These are phyloP conservation scores for Hemicentrotus pulcherrimus DNA, from an alignment of 35 echinoderm and acorn worm genomes.

Conservation along the genomic window DNA sequence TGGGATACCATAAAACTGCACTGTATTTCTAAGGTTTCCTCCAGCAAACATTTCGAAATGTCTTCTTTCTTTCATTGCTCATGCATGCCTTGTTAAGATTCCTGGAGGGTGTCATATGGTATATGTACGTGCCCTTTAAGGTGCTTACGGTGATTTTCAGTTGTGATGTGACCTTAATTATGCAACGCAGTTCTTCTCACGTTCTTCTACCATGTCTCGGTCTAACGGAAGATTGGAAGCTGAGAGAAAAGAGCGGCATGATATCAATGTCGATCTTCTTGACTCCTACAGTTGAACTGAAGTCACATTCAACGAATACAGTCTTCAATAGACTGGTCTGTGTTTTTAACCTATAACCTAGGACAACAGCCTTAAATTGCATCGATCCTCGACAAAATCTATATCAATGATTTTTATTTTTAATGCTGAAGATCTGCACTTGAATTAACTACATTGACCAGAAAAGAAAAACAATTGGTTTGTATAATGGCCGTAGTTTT, in stretches of 20 bases:
- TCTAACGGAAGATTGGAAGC: neutral
- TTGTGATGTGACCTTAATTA: constrained; percentile 13
- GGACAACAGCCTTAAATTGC: too few species aligned
- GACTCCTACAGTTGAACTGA: neutral
- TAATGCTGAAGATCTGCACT: too few species aligned
- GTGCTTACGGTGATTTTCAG: neutral
- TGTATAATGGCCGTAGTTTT: too few species aligned
- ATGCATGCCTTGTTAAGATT: neutral
- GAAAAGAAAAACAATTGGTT: too few species aligned
- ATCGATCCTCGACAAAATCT: too few species aligned
- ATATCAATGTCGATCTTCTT: neutral
- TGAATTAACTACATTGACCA: too few species aligned
- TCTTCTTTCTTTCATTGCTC: neutral
- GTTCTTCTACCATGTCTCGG: neutral
- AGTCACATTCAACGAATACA: neutral
- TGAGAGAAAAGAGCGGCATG: neutral
- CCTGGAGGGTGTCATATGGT: neutral
- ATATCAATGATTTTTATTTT: too few species aligned
- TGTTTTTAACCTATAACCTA: too few species aligned
- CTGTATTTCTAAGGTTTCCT: neutral
- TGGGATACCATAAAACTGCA: neutral
- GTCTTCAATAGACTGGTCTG: neutral
- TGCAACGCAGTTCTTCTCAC: neutral
- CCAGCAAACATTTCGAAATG: neutral
- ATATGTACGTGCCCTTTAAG: neutral